These are phyloP conservation scores for Limnephilus rhombicus DNA, from an alignment of 2,888 invertebrate species.

Conservation along the genomic window DNA sequence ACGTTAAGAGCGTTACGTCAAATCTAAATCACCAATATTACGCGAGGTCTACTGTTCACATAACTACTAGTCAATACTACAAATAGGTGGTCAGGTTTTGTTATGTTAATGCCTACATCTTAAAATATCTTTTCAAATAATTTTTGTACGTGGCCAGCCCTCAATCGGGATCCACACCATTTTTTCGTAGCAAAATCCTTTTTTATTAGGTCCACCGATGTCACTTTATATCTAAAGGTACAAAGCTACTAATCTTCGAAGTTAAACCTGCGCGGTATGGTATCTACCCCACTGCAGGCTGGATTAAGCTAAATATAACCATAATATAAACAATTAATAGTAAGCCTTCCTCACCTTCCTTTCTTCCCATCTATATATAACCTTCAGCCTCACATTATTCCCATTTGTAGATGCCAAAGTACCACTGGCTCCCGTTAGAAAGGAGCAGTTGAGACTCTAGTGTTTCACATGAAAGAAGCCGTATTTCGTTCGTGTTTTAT, in stretches of 20 bases:
- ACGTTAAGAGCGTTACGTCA: too few species aligned
- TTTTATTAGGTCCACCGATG: neutral
- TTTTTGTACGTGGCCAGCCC: neutral
- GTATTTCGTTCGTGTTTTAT: too few species aligned
- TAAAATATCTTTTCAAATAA: too few species aligned
- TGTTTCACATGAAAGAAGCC: too few species aligned
- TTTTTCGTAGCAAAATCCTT: neutral
- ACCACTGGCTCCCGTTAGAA: too few species aligned
- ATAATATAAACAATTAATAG: neutral
- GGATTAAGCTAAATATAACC: neutral
- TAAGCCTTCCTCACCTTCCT: neutral
- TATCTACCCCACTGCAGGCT: constrained; percentile 10
- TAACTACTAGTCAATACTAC: neutral
- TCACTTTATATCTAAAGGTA: neutral
- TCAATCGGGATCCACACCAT: neutral
- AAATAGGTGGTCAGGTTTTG: neutral
- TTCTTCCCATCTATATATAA: too few species aligned
- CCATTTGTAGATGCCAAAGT: too few species aligned
- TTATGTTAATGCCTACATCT: too few species aligned
- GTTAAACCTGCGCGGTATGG: neutral
- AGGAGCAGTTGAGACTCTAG: too few species aligned
- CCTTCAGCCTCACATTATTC: too few species aligned
- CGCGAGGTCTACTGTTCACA: too few species aligned
- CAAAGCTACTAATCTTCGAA: neutral
- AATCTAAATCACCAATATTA: too few species aligned